phyloP scores from a whole-genome alignment of 2,797 vertebrate genomes.

The Myoxocephalus aenaeus region DNA sequence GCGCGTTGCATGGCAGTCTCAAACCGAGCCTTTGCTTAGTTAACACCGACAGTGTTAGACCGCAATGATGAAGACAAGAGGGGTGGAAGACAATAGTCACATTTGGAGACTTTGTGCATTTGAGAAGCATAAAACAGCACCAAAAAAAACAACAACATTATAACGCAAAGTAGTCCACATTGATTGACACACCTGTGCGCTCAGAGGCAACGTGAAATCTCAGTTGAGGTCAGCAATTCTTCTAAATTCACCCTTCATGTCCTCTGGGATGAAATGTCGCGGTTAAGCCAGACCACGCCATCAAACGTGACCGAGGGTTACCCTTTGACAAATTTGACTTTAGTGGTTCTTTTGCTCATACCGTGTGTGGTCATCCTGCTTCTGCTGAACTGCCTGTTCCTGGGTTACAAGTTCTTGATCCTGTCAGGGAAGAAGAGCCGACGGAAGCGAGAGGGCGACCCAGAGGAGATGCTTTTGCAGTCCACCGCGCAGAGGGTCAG shows the following conservation, averaged over 20 bases:
- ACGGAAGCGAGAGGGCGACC: constrained; percentile 43
- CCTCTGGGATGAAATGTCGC: constrained; percentile 81
- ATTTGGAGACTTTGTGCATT: background rate
- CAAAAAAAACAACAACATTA: background rate
- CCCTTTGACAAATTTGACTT: constrained; percentile 74
- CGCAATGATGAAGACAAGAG: background rate
- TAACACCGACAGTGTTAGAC: background rate
- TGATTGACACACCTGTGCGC: constrained; percentile 75
- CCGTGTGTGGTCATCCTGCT: constrained; percentile 85
- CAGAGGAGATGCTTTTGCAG: constrained; percentile 68
- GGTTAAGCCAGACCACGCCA: constrained; percentile 58
- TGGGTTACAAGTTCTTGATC: constrained; percentile 82
- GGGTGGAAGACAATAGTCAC: background rate
- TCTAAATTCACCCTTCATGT: constrained; percentile 42
- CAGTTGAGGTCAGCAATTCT: constrained; percentile 42
- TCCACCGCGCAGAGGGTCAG: constrained; percentile 67
- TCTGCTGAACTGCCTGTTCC: constrained; percentile 85
- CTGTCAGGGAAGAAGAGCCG: constrained; percentile 64
- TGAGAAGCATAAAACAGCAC: background rate
- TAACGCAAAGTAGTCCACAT: constrained; percentile 24
- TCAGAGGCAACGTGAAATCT: constrained; percentile 24
- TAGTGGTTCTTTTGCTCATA: constrained; percentile 83
- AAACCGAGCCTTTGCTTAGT: constrained; percentile 21
- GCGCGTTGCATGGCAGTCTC: background rate
- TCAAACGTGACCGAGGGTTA: constrained; percentile 61